These are phyloP conservation scores for Seriola dumerili DNA, from an alignment of 2,113 vertebrate species.

Conservation along the genomic window DNA sequence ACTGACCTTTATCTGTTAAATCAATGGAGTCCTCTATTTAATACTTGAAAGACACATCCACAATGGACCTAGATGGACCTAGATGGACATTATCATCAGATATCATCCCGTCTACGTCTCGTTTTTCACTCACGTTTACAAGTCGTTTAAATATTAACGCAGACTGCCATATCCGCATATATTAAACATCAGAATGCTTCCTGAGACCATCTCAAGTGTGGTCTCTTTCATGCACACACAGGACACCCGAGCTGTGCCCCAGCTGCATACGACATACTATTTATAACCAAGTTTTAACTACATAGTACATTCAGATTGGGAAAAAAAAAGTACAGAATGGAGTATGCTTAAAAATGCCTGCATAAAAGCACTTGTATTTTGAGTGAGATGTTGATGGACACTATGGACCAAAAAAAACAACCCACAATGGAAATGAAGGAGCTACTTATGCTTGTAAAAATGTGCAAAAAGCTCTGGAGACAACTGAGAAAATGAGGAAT, in stretches of 20 bases:
- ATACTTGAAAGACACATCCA: background rate
- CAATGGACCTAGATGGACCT: background rate
- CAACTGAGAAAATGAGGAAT: background rate
- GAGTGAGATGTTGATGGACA: background rate
- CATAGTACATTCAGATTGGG: background rate
- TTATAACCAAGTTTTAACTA: background rate
- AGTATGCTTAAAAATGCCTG: background rate
- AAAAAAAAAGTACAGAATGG: background rate
- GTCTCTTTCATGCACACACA: background rate
- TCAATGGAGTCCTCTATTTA: background rate
- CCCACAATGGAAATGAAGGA: constrained; percentile 7
- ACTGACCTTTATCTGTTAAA: constrained; percentile 1
- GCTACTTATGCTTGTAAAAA: constrained; percentile 2
- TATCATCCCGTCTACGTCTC: background rate
- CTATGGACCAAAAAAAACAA: background rate
- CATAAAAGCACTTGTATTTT: background rate
- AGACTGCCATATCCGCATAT: background rate
- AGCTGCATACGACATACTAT: background rate
- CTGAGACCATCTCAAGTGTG: background rate
- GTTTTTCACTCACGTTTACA: background rate
- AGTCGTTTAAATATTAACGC: background rate
- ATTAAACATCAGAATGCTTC: background rate
- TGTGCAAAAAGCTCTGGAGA: constrained; percentile 2
- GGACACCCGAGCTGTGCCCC: background rate
- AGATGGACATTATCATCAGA: background rate